These are phyloP conservation scores for Tupaia tana DNA, from an alignment of 2,113 vertebrate genomes.

Conservation along the genomic window DNA sequence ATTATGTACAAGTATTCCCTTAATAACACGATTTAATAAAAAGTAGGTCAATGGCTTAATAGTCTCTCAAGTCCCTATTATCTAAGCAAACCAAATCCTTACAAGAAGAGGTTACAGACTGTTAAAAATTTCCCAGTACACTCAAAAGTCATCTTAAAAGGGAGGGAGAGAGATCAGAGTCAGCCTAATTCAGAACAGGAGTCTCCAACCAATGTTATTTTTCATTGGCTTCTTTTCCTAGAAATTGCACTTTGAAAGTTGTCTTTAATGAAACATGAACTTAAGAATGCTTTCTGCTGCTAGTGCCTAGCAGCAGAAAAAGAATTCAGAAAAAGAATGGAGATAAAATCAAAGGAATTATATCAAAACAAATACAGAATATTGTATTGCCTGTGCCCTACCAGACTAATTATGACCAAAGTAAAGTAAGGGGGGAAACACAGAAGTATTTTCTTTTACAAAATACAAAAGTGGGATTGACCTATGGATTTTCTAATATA, in stretches of 20 bases:
- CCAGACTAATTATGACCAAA: not conserved
- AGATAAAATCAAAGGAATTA: not conserved
- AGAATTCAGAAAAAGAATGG: not conserved
- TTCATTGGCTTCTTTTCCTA: not conserved
- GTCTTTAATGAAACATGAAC: conserved; percentile 34
- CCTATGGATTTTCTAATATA: not conserved
- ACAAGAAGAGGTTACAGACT: not conserved
- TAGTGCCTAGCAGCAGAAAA: not conserved
- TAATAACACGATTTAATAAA: not conserved
- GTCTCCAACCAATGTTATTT: not conserved
- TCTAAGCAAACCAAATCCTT: not conserved
- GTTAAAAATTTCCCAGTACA: not conserved
- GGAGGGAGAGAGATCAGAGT: not conserved
- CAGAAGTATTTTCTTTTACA: not conserved
- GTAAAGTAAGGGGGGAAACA: not conserved
- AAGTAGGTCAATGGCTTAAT: not conserved
- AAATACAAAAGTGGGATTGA: not conserved
- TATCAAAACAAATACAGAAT: not conserved
- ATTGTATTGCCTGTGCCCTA: not conserved
- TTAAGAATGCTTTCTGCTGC: not conserved
- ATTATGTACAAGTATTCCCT: not conserved
- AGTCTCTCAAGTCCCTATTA: not conserved
- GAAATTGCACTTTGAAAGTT: not conserved
- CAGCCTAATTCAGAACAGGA: not conserved
- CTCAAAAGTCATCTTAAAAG: not conserved